Percentiles rank a stretch among this genome's conserved stretches.
Conservation (phyloP, 1,140 invertebrate species). For the Hylaeus anthracinus region DNA sequence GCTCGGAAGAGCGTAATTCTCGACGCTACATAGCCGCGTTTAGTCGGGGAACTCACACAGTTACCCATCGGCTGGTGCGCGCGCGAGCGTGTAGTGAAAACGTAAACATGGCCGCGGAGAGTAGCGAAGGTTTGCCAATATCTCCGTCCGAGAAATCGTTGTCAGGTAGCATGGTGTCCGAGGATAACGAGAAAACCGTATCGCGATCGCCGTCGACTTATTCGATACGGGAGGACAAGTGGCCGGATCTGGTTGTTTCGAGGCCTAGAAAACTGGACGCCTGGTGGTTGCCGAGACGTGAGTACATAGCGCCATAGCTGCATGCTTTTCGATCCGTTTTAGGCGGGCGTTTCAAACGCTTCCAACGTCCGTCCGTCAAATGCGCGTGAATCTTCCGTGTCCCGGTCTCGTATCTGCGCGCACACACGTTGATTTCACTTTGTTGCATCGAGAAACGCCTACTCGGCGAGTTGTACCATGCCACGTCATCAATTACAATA, state of each 20-base stretch:
- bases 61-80: conserved; percentile 7
- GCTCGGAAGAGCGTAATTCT: too few relatives aligned
- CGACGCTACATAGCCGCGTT: too few relatives aligned
- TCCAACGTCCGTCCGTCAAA: neutral
- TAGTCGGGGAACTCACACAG: neutral
- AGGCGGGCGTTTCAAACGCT: conserved; percentile 51
- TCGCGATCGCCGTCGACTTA: conserved; percentile 81
- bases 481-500: neutral
- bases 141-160: conserved; percentile 80
- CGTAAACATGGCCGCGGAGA: conserved; percentile 81
- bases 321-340: conserved; percentile 36
- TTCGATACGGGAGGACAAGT: conserved; percentile 81
- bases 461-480: neutral
- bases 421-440: neutral
- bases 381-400: conserved; percentile 6
- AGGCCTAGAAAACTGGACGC: conserved; percentile 77
- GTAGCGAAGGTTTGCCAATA: conserved; percentile 81
- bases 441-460: conserved; percentile 4
- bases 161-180: conserved; percentile 74
- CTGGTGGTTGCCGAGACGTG: conserved; percentile 79
- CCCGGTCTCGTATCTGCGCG: neutral
- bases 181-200: conserved; percentile 79
- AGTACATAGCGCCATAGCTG: conserved; percentile 66
- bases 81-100: conserved; percentile 54
- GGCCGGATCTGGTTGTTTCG: conserved; percentile 81